Evolutionary conservation across 2,797 vertebrate genomes (phyloP), one percentile per base, ranked within the genome.

Genomic region (Stomatorhinus walkeri): DNA sequence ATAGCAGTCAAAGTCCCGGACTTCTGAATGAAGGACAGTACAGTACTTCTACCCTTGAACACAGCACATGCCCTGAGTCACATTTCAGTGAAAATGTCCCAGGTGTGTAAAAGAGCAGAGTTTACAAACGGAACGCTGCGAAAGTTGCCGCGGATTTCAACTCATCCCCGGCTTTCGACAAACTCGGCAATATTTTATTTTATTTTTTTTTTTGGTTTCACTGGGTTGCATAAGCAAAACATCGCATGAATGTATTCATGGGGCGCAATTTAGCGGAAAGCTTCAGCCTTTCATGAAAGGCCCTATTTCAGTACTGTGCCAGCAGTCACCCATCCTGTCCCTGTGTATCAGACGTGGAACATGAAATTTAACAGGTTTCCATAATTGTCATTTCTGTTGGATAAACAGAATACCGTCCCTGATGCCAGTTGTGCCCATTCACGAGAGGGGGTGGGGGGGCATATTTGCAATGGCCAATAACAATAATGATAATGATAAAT

Each of bases 171-270:
- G 46, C 22, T 84, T 84, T 51, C 81, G 19, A 84, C 81, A 51
- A 59, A 87, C 85, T 59, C 16, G 6, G 14, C 52, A 36, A 56
- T 72, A 72, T 32, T 32, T 32, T 1, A 14, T 64, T 28, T 4
- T 68, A 24, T 3, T 19, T 56, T 59, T 40, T 87, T 87, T 84
- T 87, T 87, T 87, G 85, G 85, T 87, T 87, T 87, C 85, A 87
- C 85, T 51, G 51, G 32, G 85, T 87, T 87, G 85, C 85, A 56
- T 87, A 87, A 87, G 51, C 85, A 87, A 56, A 87, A 87, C 52
- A 56, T 59, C 19, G 52, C 85, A 87, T 87, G 51, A 87, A 87
- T 87, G 85, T 87, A 56, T 87, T 56, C 85, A 87, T 87, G 85
- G 85, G 85, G 1, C 36, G 85, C 85, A 59, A 56, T 87, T 87